These are phyloP conservation scores for Drosophila malerkotliana DNA, from an alignment of 1,140 invertebrate genomes.

Conservation along the genomic window DNA sequence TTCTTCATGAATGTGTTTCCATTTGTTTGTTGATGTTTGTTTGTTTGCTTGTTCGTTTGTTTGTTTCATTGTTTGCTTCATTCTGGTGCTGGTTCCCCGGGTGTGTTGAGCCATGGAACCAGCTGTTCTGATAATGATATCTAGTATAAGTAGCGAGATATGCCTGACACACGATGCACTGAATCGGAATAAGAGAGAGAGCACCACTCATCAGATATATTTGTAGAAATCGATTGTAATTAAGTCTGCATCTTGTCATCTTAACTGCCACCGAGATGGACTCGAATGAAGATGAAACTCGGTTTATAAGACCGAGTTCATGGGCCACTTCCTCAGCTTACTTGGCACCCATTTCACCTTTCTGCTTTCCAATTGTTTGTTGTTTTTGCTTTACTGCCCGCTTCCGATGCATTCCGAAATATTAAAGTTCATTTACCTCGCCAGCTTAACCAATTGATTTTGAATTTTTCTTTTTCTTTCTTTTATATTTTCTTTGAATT, in stretches of 20 bases:
- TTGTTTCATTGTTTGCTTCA: conserved; percentile 40
- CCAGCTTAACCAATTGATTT: conserved; percentile 37
- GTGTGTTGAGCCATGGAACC: conserved; percentile 5
- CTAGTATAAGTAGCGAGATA: conserved; percentile 24
- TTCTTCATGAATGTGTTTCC: conserved; percentile 52
- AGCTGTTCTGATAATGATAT: conserved; percentile 28
- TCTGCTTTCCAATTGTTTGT: conserved; percentile 31
- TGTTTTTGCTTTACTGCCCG: conserved; percentile 35
- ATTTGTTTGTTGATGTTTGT: conserved; percentile 67
- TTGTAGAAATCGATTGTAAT: conserved; percentile 5
- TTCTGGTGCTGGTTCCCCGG: conserved; percentile 7
- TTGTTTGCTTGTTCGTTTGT: conserved; percentile 59
- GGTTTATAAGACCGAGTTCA: not conserved
- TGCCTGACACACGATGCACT: conserved; percentile 10
- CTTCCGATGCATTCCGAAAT: conserved; percentile 36
- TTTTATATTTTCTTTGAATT: conserved; percentile 34
- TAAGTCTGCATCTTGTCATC: conserved; percentile 22
- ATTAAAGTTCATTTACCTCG: conserved; percentile 37
- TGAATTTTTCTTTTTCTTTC: conserved; percentile 25
- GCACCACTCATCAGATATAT: conserved; percentile 24
- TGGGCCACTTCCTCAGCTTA: conserved; percentile 15
- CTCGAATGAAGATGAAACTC: no score
- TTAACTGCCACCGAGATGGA: conserved; percentile 2
- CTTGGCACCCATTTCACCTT: conserved; percentile 14
- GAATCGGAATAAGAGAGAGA: conserved; percentile 1